Percentiles rank a stretch among this genome's conserved stretches.
phyloP scores from a whole-genome alignment of 2,113 vertebrate species.

The Xenopus borealis region DNA sequence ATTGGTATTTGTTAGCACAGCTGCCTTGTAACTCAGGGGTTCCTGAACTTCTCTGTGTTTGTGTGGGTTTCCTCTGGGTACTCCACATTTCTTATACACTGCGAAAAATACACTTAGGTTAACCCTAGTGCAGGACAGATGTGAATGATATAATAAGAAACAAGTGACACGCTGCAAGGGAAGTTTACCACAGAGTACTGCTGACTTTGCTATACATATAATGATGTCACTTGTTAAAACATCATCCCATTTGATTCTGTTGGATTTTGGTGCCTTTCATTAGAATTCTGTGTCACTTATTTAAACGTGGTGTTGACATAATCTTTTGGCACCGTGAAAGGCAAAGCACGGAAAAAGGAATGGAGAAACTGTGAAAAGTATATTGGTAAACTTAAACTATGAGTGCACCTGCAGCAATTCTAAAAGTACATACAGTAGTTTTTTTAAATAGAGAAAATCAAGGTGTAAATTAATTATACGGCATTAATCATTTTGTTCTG shows the following conservation, averaged over 20 bases:
- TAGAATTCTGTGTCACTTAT: not conserved
- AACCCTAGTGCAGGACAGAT: too few relatives aligned
- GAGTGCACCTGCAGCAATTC: conserved; percentile 3
- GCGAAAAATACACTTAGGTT: too few relatives aligned
- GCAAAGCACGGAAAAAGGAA: conserved; percentile 18
- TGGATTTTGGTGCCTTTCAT: not conserved
- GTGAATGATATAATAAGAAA: too few relatives aligned
- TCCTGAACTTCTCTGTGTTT: too few relatives aligned
- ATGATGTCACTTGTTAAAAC: too few relatives aligned
- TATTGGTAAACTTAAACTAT: conserved; percentile 32
- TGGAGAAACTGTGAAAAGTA: conserved; percentile 16
- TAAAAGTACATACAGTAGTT: not conserved
- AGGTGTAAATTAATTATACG: conserved; percentile 31
- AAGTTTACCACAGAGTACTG: not conserved
- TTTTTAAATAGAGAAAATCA: conserved; percentile 42
- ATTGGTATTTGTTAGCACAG: too few relatives aligned
- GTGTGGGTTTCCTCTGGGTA: too few relatives aligned
- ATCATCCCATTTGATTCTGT: conserved; percentile 2
- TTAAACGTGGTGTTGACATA: too few relatives aligned
- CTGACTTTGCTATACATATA: conserved; percentile 18
- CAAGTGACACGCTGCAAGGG: too few relatives aligned
- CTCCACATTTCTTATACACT: too few relatives aligned
- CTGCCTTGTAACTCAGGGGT: too few relatives aligned
- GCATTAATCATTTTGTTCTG: conserved; percentile 35
- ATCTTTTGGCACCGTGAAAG: conserved; percentile 12